Evolutionary conservation across 2,888 invertebrate genomes (phyloP).

Genomic region (Mimumesa dahlbomi): DNA sequence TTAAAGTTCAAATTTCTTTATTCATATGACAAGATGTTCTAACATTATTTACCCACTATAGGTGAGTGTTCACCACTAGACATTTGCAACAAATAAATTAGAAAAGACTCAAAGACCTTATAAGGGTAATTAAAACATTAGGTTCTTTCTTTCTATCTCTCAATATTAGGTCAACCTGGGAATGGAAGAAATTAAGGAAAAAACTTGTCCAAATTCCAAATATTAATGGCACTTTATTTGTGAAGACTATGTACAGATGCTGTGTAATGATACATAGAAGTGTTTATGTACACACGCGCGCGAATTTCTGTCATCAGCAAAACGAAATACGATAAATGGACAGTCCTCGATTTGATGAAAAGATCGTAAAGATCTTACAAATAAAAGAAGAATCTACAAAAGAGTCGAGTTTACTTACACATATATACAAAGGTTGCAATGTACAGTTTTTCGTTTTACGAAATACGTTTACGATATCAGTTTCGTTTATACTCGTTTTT

Average conservation of each 20-base stretch:
- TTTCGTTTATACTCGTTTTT: conserved; percentile 10
- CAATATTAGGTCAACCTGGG: neutral
- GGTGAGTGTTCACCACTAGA: too few species aligned
- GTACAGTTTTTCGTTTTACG: conserved; percentile 54
- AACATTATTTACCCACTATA: too few species aligned
- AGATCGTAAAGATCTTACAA: conserved; percentile 28
- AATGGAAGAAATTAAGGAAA: neutral
- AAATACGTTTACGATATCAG: conserved; percentile 9
- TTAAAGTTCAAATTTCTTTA: too few species aligned
- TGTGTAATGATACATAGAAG: conserved; percentile 63
- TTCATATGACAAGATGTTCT: too few species aligned
- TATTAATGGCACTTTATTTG: conserved; percentile 77
- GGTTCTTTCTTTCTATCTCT: neutral
- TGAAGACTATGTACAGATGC: conserved; percentile 76
- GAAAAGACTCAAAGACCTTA: too few species aligned
- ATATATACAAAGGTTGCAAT: conserved; percentile 66
- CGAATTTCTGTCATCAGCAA: conserved; percentile 54
- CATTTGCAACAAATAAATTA: too few species aligned
- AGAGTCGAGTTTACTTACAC: conserved; percentile 35
- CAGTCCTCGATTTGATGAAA: conserved; percentile 30
- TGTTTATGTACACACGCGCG: conserved; percentile 62
- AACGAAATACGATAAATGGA: conserved; percentile 35
- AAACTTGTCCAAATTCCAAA: conserved; percentile 44
- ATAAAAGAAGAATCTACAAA: conserved; percentile 52
- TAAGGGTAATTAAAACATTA: too few species aligned